phyloP scores from a whole-genome alignment of 2,797 vertebrate genomes.

The Valencia hispanica region DNA sequence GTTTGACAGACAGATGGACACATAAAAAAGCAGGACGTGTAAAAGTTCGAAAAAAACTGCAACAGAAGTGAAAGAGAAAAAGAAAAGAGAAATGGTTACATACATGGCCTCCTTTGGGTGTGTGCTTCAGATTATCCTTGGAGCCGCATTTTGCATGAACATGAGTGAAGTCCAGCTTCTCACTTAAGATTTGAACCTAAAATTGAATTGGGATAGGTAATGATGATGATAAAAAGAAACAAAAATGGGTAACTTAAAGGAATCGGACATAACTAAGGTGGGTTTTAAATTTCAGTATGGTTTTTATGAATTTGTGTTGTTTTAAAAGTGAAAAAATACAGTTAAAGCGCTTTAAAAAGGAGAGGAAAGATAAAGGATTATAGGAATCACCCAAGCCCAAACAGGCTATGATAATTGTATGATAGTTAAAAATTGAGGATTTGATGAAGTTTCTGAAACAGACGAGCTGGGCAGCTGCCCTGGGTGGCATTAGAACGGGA shows the following conservation, averaged over 20 bases:
- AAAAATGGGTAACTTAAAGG: not conserved
- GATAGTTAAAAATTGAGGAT: too few species aligned
- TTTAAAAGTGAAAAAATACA: not conserved
- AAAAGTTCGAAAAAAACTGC: conserved; percentile 2
- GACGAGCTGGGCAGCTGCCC: not conserved
- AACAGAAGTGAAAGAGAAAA: not conserved
- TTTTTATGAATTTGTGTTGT: not conserved
- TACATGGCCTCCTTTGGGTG: conserved; percentile 77
- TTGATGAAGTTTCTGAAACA: too few species aligned
- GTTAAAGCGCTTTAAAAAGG: not conserved
- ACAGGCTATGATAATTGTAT: not conserved
- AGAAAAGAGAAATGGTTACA: conserved; percentile 52
- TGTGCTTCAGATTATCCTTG: conserved; percentile 78
- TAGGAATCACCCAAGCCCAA: not conserved
- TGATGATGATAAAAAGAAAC: conserved; percentile 19
- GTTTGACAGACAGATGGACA: conserved; percentile 21
- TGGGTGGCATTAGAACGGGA: not conserved
- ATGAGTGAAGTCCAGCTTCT: conserved; percentile 79
- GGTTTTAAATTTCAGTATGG: too few species aligned
- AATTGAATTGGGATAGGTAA: conserved; percentile 51
- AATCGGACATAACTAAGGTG: not conserved
- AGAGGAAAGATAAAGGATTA: not conserved
- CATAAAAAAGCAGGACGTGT: conserved; percentile 35
- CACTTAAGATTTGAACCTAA: conserved; percentile 71
- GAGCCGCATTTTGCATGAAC: conserved; percentile 79